These are phyloP conservation scores for Hyperoplus immaculatus DNA, from an alignment of 2,797 vertebrate genomes.

Conservation along the genomic window DNA sequence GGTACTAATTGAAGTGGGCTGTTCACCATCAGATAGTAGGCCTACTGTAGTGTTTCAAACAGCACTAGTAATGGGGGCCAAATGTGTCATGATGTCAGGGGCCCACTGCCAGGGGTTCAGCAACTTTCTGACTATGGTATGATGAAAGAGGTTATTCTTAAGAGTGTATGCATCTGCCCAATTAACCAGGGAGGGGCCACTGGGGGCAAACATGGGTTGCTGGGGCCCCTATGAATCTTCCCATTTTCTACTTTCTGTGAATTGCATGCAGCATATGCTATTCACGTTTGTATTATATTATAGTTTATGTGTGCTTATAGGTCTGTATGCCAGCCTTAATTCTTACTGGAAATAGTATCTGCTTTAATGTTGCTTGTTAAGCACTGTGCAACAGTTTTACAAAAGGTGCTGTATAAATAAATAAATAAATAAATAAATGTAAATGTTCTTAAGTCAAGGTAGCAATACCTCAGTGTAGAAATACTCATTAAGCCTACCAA, in stretches of 20 bases:
- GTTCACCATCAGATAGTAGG: background rate
- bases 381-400: too few species aligned
- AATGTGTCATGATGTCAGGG: background rate
- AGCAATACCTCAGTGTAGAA: too few species aligned
- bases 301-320: too few species aligned
- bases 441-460: too few species aligned
- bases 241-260: background rate
- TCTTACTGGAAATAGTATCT: too few species aligned
- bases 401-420: too few species aligned
- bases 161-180: slow-evolving; percentile 1
- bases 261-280: background rate
- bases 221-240: background rate
- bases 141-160: background rate
- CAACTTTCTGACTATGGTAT: background rate
- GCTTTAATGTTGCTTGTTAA: too few species aligned
- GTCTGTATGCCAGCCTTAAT: too few species aligned
- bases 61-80: background rate
- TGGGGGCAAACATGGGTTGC: background rate
- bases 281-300: background rate
- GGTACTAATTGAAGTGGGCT: background rate
- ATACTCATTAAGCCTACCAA: too few species aligned
- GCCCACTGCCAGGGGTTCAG: background rate
- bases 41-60: background rate
- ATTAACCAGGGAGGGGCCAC: background rate
- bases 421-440: too few species aligned